Conservation (phyloP, 2,888 invertebrate species). For the Elegia similella region DNA sequence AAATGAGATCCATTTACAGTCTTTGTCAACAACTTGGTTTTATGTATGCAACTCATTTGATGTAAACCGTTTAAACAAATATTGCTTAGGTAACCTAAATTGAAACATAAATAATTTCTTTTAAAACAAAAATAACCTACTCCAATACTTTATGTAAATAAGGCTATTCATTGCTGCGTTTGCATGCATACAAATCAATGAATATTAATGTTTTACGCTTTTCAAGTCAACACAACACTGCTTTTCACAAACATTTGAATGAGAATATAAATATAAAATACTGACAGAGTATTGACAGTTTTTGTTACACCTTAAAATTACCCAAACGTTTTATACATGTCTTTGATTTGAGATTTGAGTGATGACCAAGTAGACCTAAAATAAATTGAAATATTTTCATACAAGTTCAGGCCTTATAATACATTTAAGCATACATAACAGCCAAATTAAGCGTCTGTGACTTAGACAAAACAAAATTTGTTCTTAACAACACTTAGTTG, state of each 20-base stretch:
- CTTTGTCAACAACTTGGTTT: conserved; percentile 25
- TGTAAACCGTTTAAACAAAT: conserved; percentile 10
- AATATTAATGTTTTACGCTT: not conserved
- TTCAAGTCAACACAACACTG: too few relatives aligned
- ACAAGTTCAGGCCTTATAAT: conserved; percentile 13
- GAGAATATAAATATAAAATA: too few relatives aligned
- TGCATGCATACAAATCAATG: conserved; percentile 5
- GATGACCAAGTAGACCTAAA: not conserved
- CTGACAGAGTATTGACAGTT: too few relatives aligned
- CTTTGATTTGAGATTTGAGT: too few relatives aligned
- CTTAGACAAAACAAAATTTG: conserved; percentile 63
- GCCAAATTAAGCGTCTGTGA: conserved; percentile 47
- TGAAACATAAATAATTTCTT: conserved; percentile 16
- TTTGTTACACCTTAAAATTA: too few relatives aligned
- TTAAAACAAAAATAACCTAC: conserved; percentile 15
- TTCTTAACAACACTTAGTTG: conserved; percentile 49
- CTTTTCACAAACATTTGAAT: too few relatives aligned
- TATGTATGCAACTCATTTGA: conserved; percentile 6
- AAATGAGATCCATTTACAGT: conserved; percentile 48
- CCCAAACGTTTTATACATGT: not conserved
- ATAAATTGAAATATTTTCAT: not conserved
- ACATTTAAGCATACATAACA: not conserved
- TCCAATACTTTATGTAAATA: conserved; percentile 6
- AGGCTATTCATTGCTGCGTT: not conserved
- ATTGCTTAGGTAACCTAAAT: conserved; percentile 17